Conservation (phyloP, 2,888 invertebrate genomes). For the Netelia melanura region DNA sequence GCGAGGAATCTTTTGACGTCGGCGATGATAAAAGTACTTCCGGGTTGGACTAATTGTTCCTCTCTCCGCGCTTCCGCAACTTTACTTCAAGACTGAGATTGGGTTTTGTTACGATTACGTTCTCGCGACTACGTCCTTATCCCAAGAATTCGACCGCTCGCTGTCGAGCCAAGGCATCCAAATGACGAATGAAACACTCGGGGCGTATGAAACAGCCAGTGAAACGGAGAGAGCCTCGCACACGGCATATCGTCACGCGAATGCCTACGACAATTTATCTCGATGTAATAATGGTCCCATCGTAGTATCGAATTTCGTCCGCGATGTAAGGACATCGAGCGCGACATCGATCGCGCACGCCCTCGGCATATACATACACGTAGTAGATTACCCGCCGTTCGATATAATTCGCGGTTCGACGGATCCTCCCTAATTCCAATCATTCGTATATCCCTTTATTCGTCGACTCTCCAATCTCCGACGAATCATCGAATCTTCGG, state of each 20-base stretch:
- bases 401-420: too few relatives aligned
- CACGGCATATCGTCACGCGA: constrained; percentile 57
- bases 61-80: not conserved
- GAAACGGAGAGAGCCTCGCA: constrained; percentile 2
- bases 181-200: constrained; percentile 68
- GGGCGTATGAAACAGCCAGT: constrained; percentile 19
- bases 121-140: not conserved
- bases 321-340: too few relatives aligned
- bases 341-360: too few relatives aligned
- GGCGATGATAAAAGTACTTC: not conserved
- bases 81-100: too few relatives aligned
- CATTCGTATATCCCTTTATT: too few relatives aligned
- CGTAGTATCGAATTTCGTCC: not conserved
- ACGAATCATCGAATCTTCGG: not conserved
- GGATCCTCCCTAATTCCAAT: too few relatives aligned
- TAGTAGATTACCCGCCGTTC: too few relatives aligned
- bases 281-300: not conserved
- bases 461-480: too few relatives aligned
- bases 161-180: constrained; percentile 47
- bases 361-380: too few relatives aligned
- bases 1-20: not conserved
- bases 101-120: too few relatives aligned
- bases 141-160: not conserved
- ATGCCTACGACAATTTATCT: not conserved
- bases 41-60: constrained; percentile 29